Evolutionary conservation across 2,888 invertebrate genomes (phyloP), one percentile per base, ranked within the genome.

Genomic region (Morpho achilles): DNA sequence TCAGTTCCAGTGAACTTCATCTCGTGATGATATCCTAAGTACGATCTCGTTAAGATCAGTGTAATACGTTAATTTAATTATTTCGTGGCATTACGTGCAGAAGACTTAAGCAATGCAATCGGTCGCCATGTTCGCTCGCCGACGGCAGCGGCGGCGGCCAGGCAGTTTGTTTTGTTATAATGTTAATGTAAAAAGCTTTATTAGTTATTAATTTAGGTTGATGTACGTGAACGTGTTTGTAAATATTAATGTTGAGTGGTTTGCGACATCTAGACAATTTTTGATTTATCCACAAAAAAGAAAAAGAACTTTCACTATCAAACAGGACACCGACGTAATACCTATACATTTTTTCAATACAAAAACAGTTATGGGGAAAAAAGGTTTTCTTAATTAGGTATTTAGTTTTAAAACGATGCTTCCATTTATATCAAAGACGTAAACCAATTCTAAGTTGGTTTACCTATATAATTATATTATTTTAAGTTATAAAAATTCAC

Each of bases 381-480:
- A 32, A 32, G 32, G 32, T 65, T 64, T 72, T 69, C 67, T 68
- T 69, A 74, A 71, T 71, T 85, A 84, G 79, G 70, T 78, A 76
- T 74, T 87, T 88, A 86, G 79, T 84, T 89, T 75, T 83, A 79
- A 80, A 87, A 87, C 85, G 84, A 89, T 90, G 90, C 90, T 90
- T 90, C 90, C 90, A 90, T 83, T 87, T 82, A 88, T 90, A 89
- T 90, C 90, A 90, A 90, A 90, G 90, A 90, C 80, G 82, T 83
- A 72, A 81, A 79, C 76, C 88, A 78, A 85, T 90, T 88, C 66
- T 77, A 87, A 89, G 90, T 90, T 82, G 89, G 75, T 81, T 83
- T 82, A 78, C 82, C 68, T 83, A 81, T 84, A 83, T 84, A 80
- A 78, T 66, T 77, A 83, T 84, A 80, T 84, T 82, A 80, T 69